Base-by-base conservation (phyloP, 2,888 invertebrate species). In the Pollenia griseotomentosa region DNA sequence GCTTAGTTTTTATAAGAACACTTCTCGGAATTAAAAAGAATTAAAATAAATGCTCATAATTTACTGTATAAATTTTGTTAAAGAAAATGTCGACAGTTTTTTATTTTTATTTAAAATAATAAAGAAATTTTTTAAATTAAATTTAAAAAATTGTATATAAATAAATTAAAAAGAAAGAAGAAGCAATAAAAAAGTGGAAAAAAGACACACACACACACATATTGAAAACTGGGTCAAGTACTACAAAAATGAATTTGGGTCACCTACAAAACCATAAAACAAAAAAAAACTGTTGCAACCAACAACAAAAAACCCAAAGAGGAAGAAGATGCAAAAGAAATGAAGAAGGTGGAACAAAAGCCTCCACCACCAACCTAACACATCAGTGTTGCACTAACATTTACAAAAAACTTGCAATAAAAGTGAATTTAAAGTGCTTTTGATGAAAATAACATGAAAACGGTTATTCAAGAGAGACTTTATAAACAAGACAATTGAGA, bases 141-240 rank as follows among this genome's bases (percentile, higher is more conserved):
- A 55, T 16, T 55, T 44, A 71, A 11, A 8, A n/a, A 51, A 74
- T 48, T 65, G 6, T 40, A 14, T 16, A 40, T 51, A 44, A 66
- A 65, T 51, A 53, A 51, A 59, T 57, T 33, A 8, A 57, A 48
- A 63, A 23, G 19, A 19, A 75, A 73, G 3, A 74, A 70, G 2
- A 85, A 81, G 6, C 33, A 33, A 33, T 33, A 33, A 65, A 79
- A 23, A 1, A 84, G 10, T 16, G 57, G n/a, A 12, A 78, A 51
- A 75, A 71, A 61, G 19, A 83, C 55, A 42, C 63, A 44, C 51
- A 85, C 63, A 61, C 53, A 44, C 12, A 61, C 51, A 46, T n/a
- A 81, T 53, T 75, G 14, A 75, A 83, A 87, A 83, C 83, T 87
- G 57, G 86, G 86, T 87, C 86, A 87, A 87, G 86, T 87, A 87